Evolutionary conservation across 2,113 vertebrate genomes (phyloP).

Genomic region (Odontesthes bonariensis): DNA sequence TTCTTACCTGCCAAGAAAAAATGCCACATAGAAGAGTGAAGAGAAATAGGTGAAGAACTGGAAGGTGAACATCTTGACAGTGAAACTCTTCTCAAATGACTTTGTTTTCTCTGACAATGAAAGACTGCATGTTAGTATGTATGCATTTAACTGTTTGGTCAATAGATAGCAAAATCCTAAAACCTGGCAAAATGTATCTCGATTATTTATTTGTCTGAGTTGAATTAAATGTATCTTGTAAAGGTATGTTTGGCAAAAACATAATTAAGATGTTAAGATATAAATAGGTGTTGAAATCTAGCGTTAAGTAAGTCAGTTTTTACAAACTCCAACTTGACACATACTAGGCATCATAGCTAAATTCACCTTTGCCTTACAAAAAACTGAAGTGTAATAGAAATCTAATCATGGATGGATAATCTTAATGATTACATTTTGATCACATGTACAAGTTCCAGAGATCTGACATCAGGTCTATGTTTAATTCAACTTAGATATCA

Average conservation of each 20-base stretch:
- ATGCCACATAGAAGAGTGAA: constrained; percentile 93
- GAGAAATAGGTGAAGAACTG: constrained; percentile 97
- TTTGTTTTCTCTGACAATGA: constrained; percentile 87
- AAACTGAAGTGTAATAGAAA: too few species aligned
- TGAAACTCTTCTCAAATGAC: constrained; percentile 88
- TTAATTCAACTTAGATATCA: too few species aligned
- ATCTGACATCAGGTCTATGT: too few species aligned
- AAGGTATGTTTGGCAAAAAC: too few species aligned
- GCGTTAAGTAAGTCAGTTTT: not conserved
- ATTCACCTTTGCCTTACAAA: too few species aligned
- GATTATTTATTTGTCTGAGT: not conserved
- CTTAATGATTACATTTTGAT: too few species aligned
- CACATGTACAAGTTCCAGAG: too few species aligned
- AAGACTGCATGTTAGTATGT: constrained; percentile 25
- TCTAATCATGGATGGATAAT: too few species aligned
- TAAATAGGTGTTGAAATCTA: too few species aligned
- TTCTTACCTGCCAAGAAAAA: constrained; percentile 93
- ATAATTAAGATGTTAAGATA: too few species aligned
- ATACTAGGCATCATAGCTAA: not conserved
- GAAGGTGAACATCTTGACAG: constrained; percentile 93
- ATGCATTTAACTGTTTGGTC: constrained; percentile 1
- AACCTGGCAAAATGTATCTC: not conserved
- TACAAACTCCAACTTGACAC: not conserved
- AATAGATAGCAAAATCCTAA: not conserved
- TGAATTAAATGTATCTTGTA: too few species aligned